Conservation (phyloP, 1,140 invertebrate genomes). For the Lepidostoma basale region DNA sequence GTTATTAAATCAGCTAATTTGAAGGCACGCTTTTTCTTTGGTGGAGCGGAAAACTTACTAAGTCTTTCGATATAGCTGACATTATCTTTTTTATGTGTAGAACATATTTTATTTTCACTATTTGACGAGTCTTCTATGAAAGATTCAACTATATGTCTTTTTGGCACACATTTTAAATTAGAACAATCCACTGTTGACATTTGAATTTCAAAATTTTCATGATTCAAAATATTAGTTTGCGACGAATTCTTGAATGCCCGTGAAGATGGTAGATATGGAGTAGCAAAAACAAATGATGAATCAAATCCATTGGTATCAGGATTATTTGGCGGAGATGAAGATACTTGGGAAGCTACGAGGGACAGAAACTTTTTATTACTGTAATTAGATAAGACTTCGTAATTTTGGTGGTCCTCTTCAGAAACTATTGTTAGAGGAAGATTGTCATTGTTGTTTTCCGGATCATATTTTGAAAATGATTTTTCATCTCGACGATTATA, state of each 20-base stretch:
- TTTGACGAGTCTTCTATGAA: too few relatives aligned
- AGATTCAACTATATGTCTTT: too few relatives aligned
- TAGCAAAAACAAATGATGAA: not conserved
- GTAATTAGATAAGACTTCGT: not conserved
- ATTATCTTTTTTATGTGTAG: not conserved
- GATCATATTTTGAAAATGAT: too few relatives aligned
- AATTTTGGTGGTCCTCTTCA: not conserved
- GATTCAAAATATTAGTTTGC: too few relatives aligned
- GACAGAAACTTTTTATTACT: not conserved
- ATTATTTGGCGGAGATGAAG: not conserved
- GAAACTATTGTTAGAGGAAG: not conserved
- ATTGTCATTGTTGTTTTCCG: not conserved
- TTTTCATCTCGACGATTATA: too few relatives aligned
- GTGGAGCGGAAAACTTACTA: constrained; percentile 1
- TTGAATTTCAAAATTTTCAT: too few relatives aligned
- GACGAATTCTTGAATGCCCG: too few relatives aligned
- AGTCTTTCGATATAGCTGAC: not conserved
- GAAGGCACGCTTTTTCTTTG: not conserved
- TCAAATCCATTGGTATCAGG: not conserved
- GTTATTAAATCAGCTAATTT: too few relatives aligned
- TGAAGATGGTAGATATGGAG: too few relatives aligned
- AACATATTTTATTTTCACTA: too few relatives aligned
- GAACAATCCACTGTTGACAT: too few relatives aligned
- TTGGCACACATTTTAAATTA: too few relatives aligned
- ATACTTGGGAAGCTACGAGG: not conserved